Evolutionary conservation across 1,140 invertebrate genomes (phyloP).

Genomic region (Leptinotarsa undecemlineata): DNA sequence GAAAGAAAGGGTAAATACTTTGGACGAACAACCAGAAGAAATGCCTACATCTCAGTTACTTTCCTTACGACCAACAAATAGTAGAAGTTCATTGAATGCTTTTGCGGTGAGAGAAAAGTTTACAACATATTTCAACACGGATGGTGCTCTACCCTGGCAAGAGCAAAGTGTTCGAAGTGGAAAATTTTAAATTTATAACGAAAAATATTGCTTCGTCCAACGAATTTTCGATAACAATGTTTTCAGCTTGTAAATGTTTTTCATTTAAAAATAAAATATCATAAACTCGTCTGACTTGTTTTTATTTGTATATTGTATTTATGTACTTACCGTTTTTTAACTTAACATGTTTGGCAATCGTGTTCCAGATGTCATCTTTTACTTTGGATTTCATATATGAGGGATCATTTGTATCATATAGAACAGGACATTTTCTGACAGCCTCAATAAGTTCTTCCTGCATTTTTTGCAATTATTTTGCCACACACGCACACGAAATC

Average conservation of each 20-base stretch:
- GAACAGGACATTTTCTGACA: too few species aligned
- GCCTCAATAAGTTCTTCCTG: too few species aligned
- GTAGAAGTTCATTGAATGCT: conserved; percentile 41
- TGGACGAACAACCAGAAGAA: conserved; percentile 28
- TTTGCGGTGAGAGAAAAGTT: conserved; percentile 25
- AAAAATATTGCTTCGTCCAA: conserved; percentile 20
- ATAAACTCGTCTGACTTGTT: conserved; percentile 3
- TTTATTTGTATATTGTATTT: conserved; percentile 16
- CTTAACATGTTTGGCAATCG: conserved; percentile 20
- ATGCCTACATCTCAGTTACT: conserved; percentile 13
- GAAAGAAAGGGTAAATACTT: conserved; percentile 29
- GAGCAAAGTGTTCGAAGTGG: conserved; percentile 28
- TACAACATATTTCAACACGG: conserved; percentile 30
- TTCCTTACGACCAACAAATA: background rate
- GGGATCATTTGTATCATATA: too few species aligned
- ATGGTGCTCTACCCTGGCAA: conserved; percentile 47
- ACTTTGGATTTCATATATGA: too few species aligned
- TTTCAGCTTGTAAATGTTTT: background rate
- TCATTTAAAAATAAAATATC: conserved; percentile 20
- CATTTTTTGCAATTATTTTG: too few species aligned
- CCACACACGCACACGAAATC: too few species aligned
- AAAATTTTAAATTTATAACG: conserved; percentile 23
- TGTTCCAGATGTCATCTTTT: too few species aligned
- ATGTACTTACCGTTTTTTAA: conserved; percentile 24
- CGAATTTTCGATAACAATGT: background rate